Base-by-base conservation (phyloP, 2,888 invertebrate species). In the Sminthurides aquaticus region DNA sequence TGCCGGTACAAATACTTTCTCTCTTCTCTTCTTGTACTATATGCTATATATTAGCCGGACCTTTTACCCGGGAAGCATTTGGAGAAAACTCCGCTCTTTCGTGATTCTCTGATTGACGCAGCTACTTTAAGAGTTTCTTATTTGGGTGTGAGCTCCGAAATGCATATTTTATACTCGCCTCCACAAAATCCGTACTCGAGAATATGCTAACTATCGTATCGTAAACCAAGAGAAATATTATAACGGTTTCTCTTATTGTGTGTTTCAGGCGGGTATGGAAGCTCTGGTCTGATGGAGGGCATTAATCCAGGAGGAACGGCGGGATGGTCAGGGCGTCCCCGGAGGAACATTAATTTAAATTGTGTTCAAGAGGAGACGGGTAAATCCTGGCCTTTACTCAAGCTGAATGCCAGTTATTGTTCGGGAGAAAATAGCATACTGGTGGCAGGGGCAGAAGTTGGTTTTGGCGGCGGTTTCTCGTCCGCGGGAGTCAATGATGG, bases 371-470 rank as follows among this genome's bases (percentile, higher is more conserved):
- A 22, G n/a, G 24, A 43, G 26, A 62, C 29, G 18, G 71, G 69
- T 15, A 65, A 69, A 54, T 66, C 69, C 11, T 65, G 71, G 57
- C 64, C 66, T 28, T 54, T 73, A 5, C 60, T 66, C 26, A n/a
- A 26, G 27, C 56, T 66, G 62, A 73, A 73, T 65, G 68, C 67
- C 22, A 73, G 68, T 3, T 55, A 58, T 29, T 73, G 71, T 64
- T 74, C 74, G 0, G 68, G 73, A 58, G 70, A 71, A 27, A 71
- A 71, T 20, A 70, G 73, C 48, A 52, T 74, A 15, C 58, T 56
- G 20, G 20, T 52, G 20, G 43, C 8, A 18, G 43, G 29, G 27
- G 57, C 2, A 28, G 29, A 28, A 11, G 3, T 5, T 26, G 48
- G 43, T 48, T n/a, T 29, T 11, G 27, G 27, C 22, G 29, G 43